Evolutionary conservation across 2,113 vertebrate genomes (phyloP), one percentile per base, ranked within the genome.

Genomic region (Taurulus bubalis): DNA sequence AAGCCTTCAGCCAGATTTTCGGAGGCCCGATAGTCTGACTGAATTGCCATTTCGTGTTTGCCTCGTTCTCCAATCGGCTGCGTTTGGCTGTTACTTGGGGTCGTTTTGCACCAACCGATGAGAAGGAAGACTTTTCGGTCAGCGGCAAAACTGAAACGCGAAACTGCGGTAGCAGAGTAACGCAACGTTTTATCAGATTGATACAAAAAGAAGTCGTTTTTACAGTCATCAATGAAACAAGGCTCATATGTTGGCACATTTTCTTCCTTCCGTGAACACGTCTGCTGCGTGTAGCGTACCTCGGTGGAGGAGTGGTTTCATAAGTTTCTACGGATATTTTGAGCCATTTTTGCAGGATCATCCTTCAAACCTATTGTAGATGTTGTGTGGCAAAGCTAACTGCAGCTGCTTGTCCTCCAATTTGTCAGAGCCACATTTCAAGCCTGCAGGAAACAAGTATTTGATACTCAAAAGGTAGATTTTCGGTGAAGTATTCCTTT

Each of bases 401-500:
- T 30, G 15, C n/a, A 64, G 36, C 36, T n/a, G 45, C 63, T 60
- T 49, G 45, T 26, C 51, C 59, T 63, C 20, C 24, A 30, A 62
- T 53, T 8, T 45, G 9, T 24, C 36, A 58, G 40, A 62, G 51
- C 24, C 32, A 15, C 28, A 20, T 49, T 77, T 40, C 8, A 14
- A 47, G 22, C 32, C 9, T 20, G 26, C 4, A 2, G 49, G 1
- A 4, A 51, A 18, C 0, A 15, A 53, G 47, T 47, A 38, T 45
- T 66, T 16, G 6, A 77, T 20, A 26, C 24, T 51, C 55, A 8
- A 45, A 71, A 62, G 15, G n/a, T 38, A 38, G 58, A 16, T 64
- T 64, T 75, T 59, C 24, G 74, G 53, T 12, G 28, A 47, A 56
- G 26, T 77, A 12, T 42, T 75, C 26, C 58, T 75, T 83, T 65